phyloP scores from a whole-genome alignment of 2,113 vertebrate species.

The Macquaria ambigua region DNA sequence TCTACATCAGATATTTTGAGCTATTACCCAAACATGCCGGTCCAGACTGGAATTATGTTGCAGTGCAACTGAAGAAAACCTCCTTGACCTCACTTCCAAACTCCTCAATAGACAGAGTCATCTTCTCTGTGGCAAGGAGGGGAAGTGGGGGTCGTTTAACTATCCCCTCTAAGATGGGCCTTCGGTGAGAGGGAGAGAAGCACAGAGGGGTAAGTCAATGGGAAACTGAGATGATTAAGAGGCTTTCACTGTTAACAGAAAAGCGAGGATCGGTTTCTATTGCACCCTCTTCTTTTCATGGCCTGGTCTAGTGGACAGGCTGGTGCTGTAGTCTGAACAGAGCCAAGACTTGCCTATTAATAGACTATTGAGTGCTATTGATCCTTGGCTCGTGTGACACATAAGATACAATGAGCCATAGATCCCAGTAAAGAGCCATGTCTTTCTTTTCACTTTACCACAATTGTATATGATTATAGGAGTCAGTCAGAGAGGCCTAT shows the following conservation, averaged over 20 bases:
- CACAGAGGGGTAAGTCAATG: conserved; percentile 81
- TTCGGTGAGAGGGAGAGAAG: conserved; percentile 72
- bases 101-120: conserved; percentile 70
- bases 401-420: conserved; percentile 87
- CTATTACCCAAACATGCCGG: conserved; percentile 26
- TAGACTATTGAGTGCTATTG: conserved; percentile 88
- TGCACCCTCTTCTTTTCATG: conserved; percentile 82
- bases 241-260: conserved; percentile 86
- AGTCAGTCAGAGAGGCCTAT: conserved; percentile 70
- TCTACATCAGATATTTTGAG: conserved; percentile 5
- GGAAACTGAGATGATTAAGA: conserved; percentile 87
- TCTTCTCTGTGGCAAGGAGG: conserved; percentile 63
- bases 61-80: conserved; percentile 46
- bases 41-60: conserved; percentile 37
- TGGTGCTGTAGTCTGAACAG: conserved; percentile 79
- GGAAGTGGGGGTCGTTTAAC: conserved; percentile 68
- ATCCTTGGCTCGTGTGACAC: conserved; percentile 85
- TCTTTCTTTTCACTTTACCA: conserved; percentile 83
- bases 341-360: conserved; percentile 85
- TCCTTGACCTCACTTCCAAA: conserved; percentile 71
- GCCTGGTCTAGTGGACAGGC: conserved; percentile 80
- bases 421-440: conserved; percentile 81
- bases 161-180: conserved; percentile 69
- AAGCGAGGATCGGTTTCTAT: conserved; percentile 84
- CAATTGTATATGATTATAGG: conserved; percentile 88